Evolutionary conservation across 1,140 invertebrate species (phyloP).

Genomic region (Drosophila prosaltans): DNA sequence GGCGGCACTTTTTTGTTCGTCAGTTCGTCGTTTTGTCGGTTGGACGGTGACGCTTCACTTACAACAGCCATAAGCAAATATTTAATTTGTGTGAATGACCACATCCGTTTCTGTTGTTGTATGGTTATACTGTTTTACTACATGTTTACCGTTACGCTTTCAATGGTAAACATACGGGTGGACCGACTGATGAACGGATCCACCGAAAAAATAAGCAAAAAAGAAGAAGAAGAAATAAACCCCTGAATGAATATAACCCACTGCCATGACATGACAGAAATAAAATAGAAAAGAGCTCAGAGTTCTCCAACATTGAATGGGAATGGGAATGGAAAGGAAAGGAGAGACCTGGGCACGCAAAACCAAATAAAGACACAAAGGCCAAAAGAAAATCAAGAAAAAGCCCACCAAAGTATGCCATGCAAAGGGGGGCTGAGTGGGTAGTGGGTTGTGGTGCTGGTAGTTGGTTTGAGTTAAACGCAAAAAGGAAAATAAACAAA

Average conservation of each 20-base stretch:
- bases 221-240: neutral
- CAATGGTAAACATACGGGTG: conserved; percentile 27
- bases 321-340: neutral
- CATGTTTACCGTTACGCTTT: conserved; percentile 54
- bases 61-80: conserved; percentile 63
- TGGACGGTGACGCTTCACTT: conserved; percentile 42
- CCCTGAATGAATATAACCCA: conserved; percentile 49
- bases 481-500: conserved; percentile 31
- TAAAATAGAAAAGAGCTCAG: conserved; percentile 11
- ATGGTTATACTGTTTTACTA: conserved; percentile 19
- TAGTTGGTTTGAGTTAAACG: neutral
- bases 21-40: neutral
- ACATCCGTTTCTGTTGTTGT: conserved; percentile 50
- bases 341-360: conserved; percentile 11
- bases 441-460: too few species aligned
- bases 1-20: neutral
- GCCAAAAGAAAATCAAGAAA: conserved; percentile 5
- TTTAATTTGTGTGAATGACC: conserved; percentile 75
- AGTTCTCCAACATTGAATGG: conserved; percentile 4
- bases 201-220: conserved; percentile 14
- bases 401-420: neutral
- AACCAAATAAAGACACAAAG: conserved; percentile 26
- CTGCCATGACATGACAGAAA: conserved; percentile 43
- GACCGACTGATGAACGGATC: conserved; percentile 10
- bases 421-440: too few species aligned